These are phyloP conservation scores for Synchiropus splendidus DNA, from an alignment of 2,113 vertebrate species.

Conservation along the genomic window DNA sequence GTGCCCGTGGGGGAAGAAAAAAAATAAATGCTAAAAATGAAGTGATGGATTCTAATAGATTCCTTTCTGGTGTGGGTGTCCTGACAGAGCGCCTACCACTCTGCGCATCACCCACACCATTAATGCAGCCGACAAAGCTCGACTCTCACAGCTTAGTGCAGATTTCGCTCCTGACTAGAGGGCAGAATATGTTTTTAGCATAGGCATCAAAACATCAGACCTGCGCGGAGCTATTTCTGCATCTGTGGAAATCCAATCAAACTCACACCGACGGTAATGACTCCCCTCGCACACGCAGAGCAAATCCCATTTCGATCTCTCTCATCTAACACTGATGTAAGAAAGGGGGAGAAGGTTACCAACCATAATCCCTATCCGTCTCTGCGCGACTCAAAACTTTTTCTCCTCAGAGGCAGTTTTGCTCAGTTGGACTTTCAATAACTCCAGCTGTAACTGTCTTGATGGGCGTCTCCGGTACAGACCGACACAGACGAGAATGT, in stretches of 20 bases:
- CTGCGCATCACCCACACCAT: constrained; percentile 25
- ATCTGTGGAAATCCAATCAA: constrained; percentile 22
- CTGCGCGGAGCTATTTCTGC: constrained; percentile 27
- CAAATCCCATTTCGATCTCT: constrained; percentile 25
- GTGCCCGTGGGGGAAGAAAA: too few relatives aligned
- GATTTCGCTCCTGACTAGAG: constrained; percentile 30
- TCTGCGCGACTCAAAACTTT: background rate
- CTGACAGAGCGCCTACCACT: constrained; percentile 15
- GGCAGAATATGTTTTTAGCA: constrained; percentile 7
- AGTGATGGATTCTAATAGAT: too few relatives aligned
- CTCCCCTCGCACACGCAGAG: constrained; percentile 13
- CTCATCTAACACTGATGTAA: constrained; percentile 11
- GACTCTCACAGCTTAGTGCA: constrained; percentile 14
- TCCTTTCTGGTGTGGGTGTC: constrained; percentile 3
- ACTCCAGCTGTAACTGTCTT: background rate
- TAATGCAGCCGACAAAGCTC: constrained; percentile 12
- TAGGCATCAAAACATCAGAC: constrained; percentile 24
- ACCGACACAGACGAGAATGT: constrained; percentile 41
- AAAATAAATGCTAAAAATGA: too few relatives aligned
- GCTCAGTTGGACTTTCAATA: background rate
- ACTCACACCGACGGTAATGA: constrained; percentile 20
- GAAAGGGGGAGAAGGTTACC: constrained; percentile 22
- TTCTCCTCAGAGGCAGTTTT: background rate
- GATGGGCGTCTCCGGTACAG: constrained; percentile 20
- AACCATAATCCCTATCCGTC: background rate